Percentiles rank a stretch among this genome's conserved stretches.
Conservation (phyloP, 2,797 vertebrate genomes). For the Erethizon dorsatum region DNA sequence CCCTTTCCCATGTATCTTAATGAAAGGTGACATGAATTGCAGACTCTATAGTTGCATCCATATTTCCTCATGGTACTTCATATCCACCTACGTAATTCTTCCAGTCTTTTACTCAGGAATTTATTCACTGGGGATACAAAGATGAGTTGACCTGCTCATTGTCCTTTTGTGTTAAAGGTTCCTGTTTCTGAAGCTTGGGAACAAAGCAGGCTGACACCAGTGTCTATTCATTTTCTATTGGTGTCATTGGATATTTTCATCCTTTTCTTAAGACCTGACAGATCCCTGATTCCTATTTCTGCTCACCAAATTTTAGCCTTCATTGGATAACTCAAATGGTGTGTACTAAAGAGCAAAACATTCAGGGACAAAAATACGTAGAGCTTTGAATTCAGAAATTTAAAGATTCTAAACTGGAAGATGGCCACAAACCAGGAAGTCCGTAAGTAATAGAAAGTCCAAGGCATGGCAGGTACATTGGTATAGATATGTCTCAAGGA, state of each 20-base stretch:
- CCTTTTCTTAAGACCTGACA: neutral
- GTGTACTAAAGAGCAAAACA: neutral
- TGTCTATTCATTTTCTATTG: neutral
- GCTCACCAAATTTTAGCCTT: neutral
- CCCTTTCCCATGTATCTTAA: neutral
- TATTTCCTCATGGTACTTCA: neutral
- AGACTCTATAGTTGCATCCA: neutral
- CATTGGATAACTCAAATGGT: neutral
- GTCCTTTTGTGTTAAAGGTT: neutral
- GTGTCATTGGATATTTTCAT: neutral
- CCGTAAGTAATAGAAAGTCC: neutral
- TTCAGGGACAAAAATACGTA: neutral
- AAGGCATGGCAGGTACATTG: neutral
- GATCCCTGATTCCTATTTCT: neutral
- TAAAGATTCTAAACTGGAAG: neutral
- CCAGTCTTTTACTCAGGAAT: neutral
- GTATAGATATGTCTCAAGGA: neutral
- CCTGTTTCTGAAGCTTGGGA: neutral
- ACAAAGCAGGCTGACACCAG: neutral
- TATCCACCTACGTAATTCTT: neutral
- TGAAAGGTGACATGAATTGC: neutral
- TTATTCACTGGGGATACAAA: neutral
- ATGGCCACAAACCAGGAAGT: neutral
- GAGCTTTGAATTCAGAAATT: neutral
- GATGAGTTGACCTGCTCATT: neutral